Conservation (phyloP, 2,113 vertebrate species). For the Cichladusa arquata region DNA sequence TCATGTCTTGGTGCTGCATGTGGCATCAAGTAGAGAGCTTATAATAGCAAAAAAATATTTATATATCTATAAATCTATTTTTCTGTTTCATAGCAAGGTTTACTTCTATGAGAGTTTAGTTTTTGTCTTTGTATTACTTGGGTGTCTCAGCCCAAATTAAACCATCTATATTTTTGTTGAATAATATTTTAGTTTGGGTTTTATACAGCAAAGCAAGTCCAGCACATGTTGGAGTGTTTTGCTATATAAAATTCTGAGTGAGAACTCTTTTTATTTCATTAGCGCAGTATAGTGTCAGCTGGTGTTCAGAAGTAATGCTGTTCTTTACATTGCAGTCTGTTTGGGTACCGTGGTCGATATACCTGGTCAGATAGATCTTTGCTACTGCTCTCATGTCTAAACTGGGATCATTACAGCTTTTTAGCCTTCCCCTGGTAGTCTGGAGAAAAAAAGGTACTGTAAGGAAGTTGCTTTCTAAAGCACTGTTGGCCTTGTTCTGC, state of each 20-base stretch:
- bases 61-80: not conserved
- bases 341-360: not conserved
- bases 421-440: not conserved
- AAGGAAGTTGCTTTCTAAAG: slow-evolving; percentile 17
- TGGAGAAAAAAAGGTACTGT: not conserved
- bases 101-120: not conserved
- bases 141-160: not conserved
- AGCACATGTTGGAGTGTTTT: not conserved
- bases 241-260: not conserved
- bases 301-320: not conserved
- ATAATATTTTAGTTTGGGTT: not conserved
- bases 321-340: not conserved
- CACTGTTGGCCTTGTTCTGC: not conserved
- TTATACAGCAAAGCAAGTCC: not conserved
- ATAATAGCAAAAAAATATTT: not conserved
- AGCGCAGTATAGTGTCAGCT: not conserved
- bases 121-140: not conserved
- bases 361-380: not conserved
- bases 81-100: not conserved
- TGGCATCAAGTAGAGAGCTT: not conserved
- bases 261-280: not conserved
- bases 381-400: not conserved
- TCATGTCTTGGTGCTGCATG: not conserved
- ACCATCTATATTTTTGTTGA: not conserved
- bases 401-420: not conserved